Conservation (phyloP, 2,888 invertebrate species). For the Lasioglossum zephyrum region DNA sequence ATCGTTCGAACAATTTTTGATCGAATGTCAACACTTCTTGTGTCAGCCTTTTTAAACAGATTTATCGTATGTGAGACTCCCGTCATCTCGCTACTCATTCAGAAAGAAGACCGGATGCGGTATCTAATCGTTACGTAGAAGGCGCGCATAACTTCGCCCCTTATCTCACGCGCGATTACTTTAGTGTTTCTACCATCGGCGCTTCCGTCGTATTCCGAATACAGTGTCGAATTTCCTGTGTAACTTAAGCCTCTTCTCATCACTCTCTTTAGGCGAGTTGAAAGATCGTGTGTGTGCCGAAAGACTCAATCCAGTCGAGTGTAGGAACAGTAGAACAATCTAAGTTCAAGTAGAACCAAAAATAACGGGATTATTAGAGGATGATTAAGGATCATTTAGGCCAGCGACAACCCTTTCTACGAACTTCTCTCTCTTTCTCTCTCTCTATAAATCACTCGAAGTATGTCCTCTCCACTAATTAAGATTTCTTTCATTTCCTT, state of each 20-base stretch:
- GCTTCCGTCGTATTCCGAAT: not conserved
- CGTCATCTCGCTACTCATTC: not conserved
- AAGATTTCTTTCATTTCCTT: constrained; percentile 17
- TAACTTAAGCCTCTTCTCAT: too few species aligned
- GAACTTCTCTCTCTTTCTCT: not conserved
- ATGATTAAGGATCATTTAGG: too few species aligned
- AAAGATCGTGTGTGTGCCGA: too few species aligned
- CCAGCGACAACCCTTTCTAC: constrained; percentile 42
- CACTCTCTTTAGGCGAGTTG: too few species aligned
- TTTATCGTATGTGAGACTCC: not conserved
- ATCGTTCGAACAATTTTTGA: too few species aligned
- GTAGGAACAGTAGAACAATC: too few species aligned
- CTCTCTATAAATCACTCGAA: not conserved
- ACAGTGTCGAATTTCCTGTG: not conserved
- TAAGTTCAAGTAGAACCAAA: too few species aligned
- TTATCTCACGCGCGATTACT: not conserved
- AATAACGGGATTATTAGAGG: too few species aligned
- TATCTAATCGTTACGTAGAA: constrained; percentile 43
- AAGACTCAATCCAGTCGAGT: too few species aligned
- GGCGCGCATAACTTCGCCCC: not conserved
- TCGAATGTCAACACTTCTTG: too few species aligned
- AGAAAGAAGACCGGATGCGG: constrained; percentile 8
- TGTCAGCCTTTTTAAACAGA: not conserved
- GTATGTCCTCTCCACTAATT: not conserved
- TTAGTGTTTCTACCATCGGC: not conserved